A percentile compares a stretch with the other conserved stretches of the same genome.
Evolutionary conservation across 2,888 invertebrate genomes (phyloP).

Genomic region (Eilema sororculum): DNA sequence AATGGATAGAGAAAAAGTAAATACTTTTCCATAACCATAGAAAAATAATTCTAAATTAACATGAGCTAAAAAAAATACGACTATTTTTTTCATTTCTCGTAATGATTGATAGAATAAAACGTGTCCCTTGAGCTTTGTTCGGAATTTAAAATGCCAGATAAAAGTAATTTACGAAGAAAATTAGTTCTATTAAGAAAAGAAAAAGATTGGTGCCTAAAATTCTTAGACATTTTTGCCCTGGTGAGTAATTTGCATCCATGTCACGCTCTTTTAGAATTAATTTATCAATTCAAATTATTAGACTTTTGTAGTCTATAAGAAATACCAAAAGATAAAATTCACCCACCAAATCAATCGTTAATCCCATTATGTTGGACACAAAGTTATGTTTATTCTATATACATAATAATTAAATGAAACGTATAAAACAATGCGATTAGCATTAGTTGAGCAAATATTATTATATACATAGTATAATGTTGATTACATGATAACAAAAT

Average conservation of each 20-base stretch:
- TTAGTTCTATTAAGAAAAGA: background rate
- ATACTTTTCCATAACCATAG: too few relatives aligned
- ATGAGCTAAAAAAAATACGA: background rate
- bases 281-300: background rate
- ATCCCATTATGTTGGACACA: too few relatives aligned
- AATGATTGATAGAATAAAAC: background rate
- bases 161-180: background rate
- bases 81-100: background rate
- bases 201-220: background rate
- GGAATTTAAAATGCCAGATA: background rate
- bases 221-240: background rate
- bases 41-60: too few relatives aligned
- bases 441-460: too few relatives aligned
- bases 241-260: background rate
- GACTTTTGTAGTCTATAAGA: background rate
- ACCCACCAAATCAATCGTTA: too few relatives aligned
- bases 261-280: background rate
- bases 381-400: too few relatives aligned
- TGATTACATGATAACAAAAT: too few relatives aligned
- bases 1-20: too few relatives aligned
- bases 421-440: too few relatives aligned
- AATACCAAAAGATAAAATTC: background rate
- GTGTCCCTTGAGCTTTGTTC: background rate
- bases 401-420: too few relatives aligned
- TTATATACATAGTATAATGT: too few relatives aligned